These are phyloP conservation scores for Anguilla obscura DNA, from an alignment of 2,797 vertebrate genomes.

Conservation along the genomic window DNA sequence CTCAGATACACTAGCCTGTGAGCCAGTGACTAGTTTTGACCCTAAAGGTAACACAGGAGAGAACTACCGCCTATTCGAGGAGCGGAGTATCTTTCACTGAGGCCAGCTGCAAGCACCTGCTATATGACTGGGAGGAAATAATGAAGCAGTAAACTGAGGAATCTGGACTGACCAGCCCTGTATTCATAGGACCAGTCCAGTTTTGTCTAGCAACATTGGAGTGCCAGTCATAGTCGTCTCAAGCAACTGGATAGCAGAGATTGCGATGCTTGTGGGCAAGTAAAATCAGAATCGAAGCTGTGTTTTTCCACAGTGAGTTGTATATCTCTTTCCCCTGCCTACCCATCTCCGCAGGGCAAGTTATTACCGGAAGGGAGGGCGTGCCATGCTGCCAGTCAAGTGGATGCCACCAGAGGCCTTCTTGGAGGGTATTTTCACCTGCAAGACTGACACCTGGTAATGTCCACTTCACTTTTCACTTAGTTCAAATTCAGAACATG, in stretches of 20 bases:
- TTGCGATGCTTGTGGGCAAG: background rate
- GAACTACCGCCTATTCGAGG: no score
- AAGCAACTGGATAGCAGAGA: background rate
- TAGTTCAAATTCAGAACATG: background rate
- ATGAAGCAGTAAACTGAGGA: no score
- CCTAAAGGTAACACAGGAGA: no score
- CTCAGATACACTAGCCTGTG: no score
- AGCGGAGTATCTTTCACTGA: no score
- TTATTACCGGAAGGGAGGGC: slow-evolving; percentile 88
- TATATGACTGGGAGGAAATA: no score
- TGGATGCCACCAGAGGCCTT: slow-evolving; percentile 96
- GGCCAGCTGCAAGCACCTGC: no score
- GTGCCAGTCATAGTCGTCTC: background rate
- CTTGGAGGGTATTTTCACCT: slow-evolving; percentile 92
- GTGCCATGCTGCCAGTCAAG: slow-evolving; percentile 89
- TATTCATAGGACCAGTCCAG: no score
- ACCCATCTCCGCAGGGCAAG: slow-evolving; percentile 75
- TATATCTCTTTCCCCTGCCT: background rate
- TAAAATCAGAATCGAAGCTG: background rate
- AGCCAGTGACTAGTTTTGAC: no score
- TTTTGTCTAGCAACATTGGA: no score
- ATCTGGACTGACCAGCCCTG: no score
- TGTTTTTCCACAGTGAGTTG: background rate
- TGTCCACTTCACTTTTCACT: background rate
- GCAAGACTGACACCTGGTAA: slow-evolving; percentile 94